A percentile compares a stretch with the other conserved stretches of the same genome.
These are phyloP conservation scores for Oscheius myriophilus DNA, from an alignment of 2,888 invertebrate species.

Conservation along the genomic window DNA sequence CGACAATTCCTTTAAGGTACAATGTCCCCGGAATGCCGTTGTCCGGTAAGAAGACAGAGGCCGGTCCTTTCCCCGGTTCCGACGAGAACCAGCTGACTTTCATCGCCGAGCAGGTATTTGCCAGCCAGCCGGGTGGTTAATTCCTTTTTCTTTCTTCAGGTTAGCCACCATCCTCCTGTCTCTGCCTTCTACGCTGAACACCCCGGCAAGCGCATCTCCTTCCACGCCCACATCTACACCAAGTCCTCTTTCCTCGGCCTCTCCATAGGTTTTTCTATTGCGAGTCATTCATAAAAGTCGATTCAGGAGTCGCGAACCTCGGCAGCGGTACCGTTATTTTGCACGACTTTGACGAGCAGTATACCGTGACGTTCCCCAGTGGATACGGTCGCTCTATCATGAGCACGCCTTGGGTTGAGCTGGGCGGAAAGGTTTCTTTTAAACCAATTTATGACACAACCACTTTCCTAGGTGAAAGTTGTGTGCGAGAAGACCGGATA, in stretches of 20 bases:
- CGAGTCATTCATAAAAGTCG: not conserved
- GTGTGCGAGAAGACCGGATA: constrained; percentile 90
- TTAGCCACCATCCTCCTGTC: constrained; percentile 98
- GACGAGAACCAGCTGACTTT: constrained; percentile 86
- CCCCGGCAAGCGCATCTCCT: constrained; percentile 85
- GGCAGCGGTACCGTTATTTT: constrained; percentile 92
- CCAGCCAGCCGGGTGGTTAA: too few species aligned
- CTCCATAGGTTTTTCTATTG: constrained; percentile 74
- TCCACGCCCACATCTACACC: constrained; percentile 97
- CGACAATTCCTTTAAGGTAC: constrained; percentile 33
- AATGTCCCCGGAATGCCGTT: constrained; percentile 52
- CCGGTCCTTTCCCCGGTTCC: constrained; percentile 82
- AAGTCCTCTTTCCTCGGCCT: constrained; percentile 98
- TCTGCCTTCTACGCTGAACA: constrained; percentile 99
- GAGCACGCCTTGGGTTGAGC: constrained; percentile 97
- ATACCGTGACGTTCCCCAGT: constrained; percentile 94
- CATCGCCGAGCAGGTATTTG: constrained; percentile 85
- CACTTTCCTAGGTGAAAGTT: constrained; percentile 78
- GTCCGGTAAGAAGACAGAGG: constrained; percentile 53
- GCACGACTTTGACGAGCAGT: constrained; percentile 85
- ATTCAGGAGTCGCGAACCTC: constrained; percentile 85
- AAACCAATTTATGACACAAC: constrained; percentile 70
- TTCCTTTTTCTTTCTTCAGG: constrained; percentile 71
- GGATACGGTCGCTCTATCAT: constrained; percentile 96
- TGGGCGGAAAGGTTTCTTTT: constrained; percentile 85